Evolutionary conservation across 2,113 vertebrate genomes (phyloP).

Genomic region (Hoplias malabaricus): DNA sequence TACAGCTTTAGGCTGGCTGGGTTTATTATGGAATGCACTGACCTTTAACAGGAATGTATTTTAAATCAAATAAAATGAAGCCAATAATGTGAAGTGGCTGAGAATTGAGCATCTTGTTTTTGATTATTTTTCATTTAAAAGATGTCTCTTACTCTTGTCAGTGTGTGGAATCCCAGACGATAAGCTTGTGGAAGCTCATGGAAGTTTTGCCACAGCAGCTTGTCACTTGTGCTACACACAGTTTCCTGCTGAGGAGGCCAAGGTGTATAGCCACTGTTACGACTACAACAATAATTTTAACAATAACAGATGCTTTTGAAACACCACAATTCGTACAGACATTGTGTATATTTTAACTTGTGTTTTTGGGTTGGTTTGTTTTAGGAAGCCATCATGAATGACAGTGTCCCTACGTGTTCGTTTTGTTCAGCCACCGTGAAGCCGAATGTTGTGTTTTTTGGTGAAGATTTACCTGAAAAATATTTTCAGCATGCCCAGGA

Average conservation of each 20-base stretch:
- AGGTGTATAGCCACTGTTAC: slow-evolving; percentile 53
- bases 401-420: slow-evolving; percentile 66
- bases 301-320: background rate
- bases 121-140: no score
- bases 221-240: slow-evolving; percentile 79
- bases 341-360: background rate
- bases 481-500: slow-evolving; percentile 74
- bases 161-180: slow-evolving; percentile 77
- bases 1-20: background rate
- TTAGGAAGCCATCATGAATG: slow-evolving; percentile 71
- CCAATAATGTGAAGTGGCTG: no score
- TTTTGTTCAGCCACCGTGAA: slow-evolving; percentile 77
- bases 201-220: slow-evolving; percentile 75
- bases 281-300: background rate
- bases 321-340: no score
- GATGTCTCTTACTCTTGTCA: slow-evolving; percentile 40
- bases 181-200: slow-evolving; percentile 78
- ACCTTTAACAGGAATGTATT: background rate
- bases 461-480: slow-evolving; percentile 76
- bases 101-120: no score
- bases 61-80: no score
- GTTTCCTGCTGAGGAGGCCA: slow-evolving; percentile 73
- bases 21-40: background rate
- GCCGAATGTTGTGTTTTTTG: slow-evolving; percentile 79
- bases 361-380: background rate